A percentile compares a stretch with the other conserved stretches of the same genome.
These are phyloP conservation scores for Perithous albicinctus DNA, from an alignment of 2,888 invertebrate species.

Conservation along the genomic window DNA sequence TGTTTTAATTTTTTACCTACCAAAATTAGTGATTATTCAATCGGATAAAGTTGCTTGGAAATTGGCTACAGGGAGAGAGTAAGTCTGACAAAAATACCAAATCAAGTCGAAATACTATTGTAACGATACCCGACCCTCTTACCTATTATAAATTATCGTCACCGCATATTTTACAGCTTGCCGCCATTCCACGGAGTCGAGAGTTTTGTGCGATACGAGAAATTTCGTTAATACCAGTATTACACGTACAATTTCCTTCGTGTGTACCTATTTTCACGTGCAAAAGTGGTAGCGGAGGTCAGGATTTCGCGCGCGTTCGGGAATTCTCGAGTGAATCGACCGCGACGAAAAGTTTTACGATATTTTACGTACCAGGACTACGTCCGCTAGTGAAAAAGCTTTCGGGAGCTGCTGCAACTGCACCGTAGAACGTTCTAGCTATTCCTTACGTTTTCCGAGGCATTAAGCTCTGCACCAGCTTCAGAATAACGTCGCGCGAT, in stretches of 20 bases:
- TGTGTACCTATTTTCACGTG: slow-evolving; percentile 5
- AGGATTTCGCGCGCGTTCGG: slow-evolving; percentile 33
- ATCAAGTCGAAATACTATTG: slow-evolving; percentile 28
- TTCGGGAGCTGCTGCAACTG: slow-evolving; percentile 12
- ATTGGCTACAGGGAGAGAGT: not conserved
- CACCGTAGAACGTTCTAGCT: slow-evolving; percentile 31
- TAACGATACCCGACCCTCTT: slow-evolving; percentile 23
- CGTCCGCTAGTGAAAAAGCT: slow-evolving; percentile 47
- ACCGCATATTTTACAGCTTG: slow-evolving; percentile 26
- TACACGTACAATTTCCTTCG: slow-evolving; percentile 22
- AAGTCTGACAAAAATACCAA: not conserved
- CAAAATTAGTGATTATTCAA: not conserved
- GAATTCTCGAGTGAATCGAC: slow-evolving; percentile 58
- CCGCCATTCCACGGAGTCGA: slow-evolving; percentile 16
- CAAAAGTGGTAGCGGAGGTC: not conserved
- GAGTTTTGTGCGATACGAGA: slow-evolving; percentile 18
- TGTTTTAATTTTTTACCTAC: not conserved
- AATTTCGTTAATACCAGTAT: slow-evolving; percentile 49
- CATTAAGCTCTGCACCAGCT: slow-evolving; percentile 48
- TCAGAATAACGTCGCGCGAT: slow-evolving; percentile 48
- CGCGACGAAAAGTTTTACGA: slow-evolving; percentile 63
- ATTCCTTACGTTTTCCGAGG: slow-evolving; percentile 60
- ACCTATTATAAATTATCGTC: slow-evolving; percentile 48
- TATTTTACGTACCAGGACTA: slow-evolving; percentile 60
- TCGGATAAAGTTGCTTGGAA: not conserved